A percentile compares a stretch with the other conserved stretches of the same genome.
phyloP scores from a whole-genome alignment of 1,140 invertebrate genomes.

The Tribolium castaneum region DNA sequence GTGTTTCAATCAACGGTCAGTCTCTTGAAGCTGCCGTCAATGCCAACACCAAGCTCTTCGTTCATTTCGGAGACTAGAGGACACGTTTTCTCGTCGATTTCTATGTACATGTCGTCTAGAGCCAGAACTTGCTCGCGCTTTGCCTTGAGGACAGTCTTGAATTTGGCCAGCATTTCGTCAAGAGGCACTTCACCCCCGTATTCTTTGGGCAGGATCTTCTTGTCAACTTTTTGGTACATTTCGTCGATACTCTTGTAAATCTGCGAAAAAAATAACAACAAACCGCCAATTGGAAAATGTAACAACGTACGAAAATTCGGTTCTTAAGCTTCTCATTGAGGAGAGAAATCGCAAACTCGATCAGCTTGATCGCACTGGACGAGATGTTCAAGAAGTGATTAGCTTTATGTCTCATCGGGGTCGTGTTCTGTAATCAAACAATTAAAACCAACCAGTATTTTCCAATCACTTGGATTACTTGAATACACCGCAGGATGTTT shows the following conservation, averaged over 20 bases:
- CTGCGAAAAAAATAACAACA: slow-evolving; percentile 66
- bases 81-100: slow-evolving; percentile 72
- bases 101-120: slow-evolving; percentile 83
- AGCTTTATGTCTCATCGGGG: slow-evolving; percentile 88
- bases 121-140: slow-evolving; percentile 76
- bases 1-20: slow-evolving; percentile 79
- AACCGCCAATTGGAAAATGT: too few species aligned
- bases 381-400: slow-evolving; percentile 88
- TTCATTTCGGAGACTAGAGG: slow-evolving; percentile 73
- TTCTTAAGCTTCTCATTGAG: slow-evolving; percentile 85
- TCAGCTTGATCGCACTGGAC: slow-evolving; percentile 77
- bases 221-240: slow-evolving; percentile 75
- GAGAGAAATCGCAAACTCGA: slow-evolving; percentile 81
- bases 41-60: slow-evolving; percentile 73
- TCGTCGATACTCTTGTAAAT: slow-evolving; percentile 79
- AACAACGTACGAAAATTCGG: slow-evolving; percentile 79
- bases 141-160: slow-evolving; percentile 74
- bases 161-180: slow-evolving; percentile 80
- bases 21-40: slow-evolving; percentile 83
- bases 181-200: slow-evolving; percentile 85
- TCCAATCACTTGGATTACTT: slow-evolving; percentile 64
- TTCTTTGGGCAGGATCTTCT: slow-evolving; percentile 84
- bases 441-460: slow-evolving; percentile 37
- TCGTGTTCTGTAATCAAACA: slow-evolving; percentile 83
- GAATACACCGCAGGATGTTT: slow-evolving; percentile 82